These are phyloP conservation scores for Physeter macrocephalus DNA, from an alignment of 2,113 vertebrate genomes.

Conservation along the genomic window DNA sequence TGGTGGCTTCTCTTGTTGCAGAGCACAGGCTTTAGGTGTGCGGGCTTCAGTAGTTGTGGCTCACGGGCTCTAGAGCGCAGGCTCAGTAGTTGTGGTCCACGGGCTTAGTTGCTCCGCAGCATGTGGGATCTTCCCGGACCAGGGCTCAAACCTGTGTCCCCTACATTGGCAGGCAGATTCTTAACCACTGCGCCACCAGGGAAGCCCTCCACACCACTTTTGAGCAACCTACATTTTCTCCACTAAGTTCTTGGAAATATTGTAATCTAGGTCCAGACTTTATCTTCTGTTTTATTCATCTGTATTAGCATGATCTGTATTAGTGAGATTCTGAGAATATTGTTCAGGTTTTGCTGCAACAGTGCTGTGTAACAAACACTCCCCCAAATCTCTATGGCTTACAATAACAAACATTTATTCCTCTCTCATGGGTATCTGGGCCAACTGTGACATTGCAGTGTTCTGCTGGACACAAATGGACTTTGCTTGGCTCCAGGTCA, in stretches of 20 bases:
- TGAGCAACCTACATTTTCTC: not conserved
- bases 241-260: not conserved
- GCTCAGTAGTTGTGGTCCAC: no score
- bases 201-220: not conserved
- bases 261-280: not conserved
- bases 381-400: not conserved
- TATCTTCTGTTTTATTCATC: not conserved
- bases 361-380: not conserved
- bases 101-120: no score
- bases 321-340: not conserved
- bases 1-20: no score
- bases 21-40: no score
- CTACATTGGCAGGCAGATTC: no score
- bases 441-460: not conserved
- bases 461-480: not conserved
- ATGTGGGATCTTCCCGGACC: no score
- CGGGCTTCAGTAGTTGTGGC: no score
- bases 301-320: not conserved
- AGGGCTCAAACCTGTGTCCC: no score
- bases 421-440: not conserved
- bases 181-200: no score
- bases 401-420: not conserved
- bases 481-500: not conserved
- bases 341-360: not conserved
- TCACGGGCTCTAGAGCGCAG: no score